These are phyloP conservation scores for Tiliacea citrago DNA, from an alignment of 2,888 invertebrate species.

Conservation along the genomic window DNA sequence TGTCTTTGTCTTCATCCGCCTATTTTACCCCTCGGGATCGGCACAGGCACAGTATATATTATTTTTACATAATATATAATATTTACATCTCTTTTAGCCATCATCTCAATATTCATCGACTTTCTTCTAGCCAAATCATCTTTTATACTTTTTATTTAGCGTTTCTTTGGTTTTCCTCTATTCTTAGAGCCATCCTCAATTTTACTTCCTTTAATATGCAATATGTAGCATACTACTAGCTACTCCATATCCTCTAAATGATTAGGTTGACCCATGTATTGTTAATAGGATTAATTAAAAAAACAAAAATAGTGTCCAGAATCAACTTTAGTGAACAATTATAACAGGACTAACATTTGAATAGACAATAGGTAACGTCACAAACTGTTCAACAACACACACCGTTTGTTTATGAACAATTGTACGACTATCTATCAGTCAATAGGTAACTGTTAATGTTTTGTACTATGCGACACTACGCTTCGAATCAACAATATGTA, in stretches of 20 bases:
- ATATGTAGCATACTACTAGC: too few species aligned
- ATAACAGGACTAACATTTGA: conserved; percentile 33
- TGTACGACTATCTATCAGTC: conserved; percentile 9
- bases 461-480: not conserved
- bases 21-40: not conserved
- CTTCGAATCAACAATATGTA: conserved; percentile 5
- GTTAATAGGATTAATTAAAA: not conserved
- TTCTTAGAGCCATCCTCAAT: not conserved
- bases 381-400: conserved; percentile 16
- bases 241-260: not conserved
- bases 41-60: not conserved
- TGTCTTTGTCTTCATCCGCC: not conserved
- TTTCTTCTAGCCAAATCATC: too few species aligned
- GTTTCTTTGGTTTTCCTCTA: not conserved
- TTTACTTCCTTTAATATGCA: not conserved
- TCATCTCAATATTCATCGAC: not conserved
- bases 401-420: conserved; percentile 1
- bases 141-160: not conserved
- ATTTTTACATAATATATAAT: not conserved
- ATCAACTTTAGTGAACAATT: not conserved
- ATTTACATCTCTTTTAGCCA: not conserved
- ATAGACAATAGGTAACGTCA: conserved; percentile 27
- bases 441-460: conserved; percentile 34
- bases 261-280: too few species aligned
- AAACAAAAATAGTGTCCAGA: conserved; percentile 1